Evolutionary conservation across 2,113 vertebrate genomes (phyloP), one percentile per base, ranked within the genome.

Genomic region (Pseudorasbora parva): DNA sequence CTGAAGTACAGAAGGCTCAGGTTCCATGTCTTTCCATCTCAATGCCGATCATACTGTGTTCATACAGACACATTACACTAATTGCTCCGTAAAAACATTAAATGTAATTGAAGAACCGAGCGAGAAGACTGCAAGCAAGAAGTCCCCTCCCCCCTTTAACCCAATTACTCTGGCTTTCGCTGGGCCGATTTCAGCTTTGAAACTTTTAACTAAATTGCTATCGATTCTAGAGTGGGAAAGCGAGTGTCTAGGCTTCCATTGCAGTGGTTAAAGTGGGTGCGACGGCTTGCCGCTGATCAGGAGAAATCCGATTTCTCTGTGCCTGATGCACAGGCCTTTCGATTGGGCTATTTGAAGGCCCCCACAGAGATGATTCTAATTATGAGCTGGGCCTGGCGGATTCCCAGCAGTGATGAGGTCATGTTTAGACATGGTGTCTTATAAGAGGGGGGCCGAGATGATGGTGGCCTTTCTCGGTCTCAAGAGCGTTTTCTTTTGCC

Each of bases 171-270:
- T 33, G 19, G 43, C 71, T 68, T 23, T 84, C 49, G 23, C 75
- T 14, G 54, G 17, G 73, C 51, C 15, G 45, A 81, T 81, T 77
- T 82, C 80, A 60, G 74, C 62, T 11, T 23, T 51, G 49, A 88
- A 87, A 89, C 90, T 86, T 89, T 87, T 78, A 89, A 84, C 81
- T 45, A 8, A 78, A 91, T 90, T 86, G 85, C 76, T 87, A 89
- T 89, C 82, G 90, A 91, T 91, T 82, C 23, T 14, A 66, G 79
- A 72, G 59, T 77, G 68, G 33, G 19, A 78, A 57, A 66, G 59
- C 33, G 54, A 47, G 75, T 27, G 75, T 8, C 25, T 73, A 8
- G 56, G 54, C 23, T 57, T 66, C 72, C 49, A 25, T 49, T 27
- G 14, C 41, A 14, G n/a, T 5, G 27, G 30, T 19, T 27, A 47